Conservation (phyloP, 2,797 vertebrate genomes). For the Lemur catta region DNA sequence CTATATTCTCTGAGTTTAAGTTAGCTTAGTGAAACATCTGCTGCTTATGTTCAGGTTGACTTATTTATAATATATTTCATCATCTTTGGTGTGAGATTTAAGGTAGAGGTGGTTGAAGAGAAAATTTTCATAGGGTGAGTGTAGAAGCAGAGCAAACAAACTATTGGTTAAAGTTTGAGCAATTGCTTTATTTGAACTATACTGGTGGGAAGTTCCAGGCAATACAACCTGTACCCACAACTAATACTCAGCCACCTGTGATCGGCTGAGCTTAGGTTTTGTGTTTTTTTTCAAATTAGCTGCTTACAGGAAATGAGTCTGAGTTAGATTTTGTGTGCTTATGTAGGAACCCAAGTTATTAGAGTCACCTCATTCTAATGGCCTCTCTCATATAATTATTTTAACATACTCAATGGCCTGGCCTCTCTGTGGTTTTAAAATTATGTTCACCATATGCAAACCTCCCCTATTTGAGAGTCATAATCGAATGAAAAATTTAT, state of each 20-base stretch:
- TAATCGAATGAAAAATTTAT: neutral
- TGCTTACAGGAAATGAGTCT: neutral
- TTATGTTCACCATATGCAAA: neutral
- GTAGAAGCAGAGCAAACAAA: neutral
- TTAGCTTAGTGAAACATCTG: slow-evolving; percentile 32
- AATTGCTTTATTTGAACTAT: neutral
- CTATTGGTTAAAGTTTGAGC: neutral
- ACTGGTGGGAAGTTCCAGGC: neutral
- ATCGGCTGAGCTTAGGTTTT: neutral
- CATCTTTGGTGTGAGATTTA: neutral
- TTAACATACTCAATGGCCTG: neutral
- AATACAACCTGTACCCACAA: neutral
- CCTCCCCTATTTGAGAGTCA: neutral
- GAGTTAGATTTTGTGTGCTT: neutral
- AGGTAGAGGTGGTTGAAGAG: neutral
- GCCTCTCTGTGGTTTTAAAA: neutral
- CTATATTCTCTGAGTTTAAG: slow-evolving; percentile 23
- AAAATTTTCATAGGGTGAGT: neutral
- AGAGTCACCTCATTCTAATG: neutral
- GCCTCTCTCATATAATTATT: neutral
- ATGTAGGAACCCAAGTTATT: neutral
- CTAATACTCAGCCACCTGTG: neutral
- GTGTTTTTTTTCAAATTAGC: neutral
- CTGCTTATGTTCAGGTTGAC: slow-evolving; percentile 28
- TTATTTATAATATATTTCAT: slow-evolving; percentile 27